Percentiles rank a stretch among this genome's conserved stretches.
Evolutionary conservation across 2,888 invertebrate species (phyloP).

Genomic region (Baccha elongata): DNA sequence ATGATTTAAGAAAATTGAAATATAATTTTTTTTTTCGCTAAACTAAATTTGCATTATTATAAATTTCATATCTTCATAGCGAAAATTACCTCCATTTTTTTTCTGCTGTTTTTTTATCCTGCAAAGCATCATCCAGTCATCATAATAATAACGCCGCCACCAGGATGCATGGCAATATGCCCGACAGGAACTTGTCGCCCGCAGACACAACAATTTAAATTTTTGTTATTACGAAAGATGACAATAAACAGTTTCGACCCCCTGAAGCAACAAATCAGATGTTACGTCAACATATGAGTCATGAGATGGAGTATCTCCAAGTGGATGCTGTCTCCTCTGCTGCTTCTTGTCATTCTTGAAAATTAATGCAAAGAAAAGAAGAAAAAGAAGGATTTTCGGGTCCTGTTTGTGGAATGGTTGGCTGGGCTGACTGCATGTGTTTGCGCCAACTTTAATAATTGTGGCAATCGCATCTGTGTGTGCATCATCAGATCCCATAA

Average conservation of each 20-base stretch:
- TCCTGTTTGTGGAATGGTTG: not conserved
- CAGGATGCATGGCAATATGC: slow-evolving; percentile 2
- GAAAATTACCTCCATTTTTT: no score
- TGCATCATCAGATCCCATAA: slow-evolving; percentile 71
- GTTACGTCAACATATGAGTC: slow-evolving; percentile 67
- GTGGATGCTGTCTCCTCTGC: slow-evolving; percentile 39
- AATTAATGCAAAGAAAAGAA: slow-evolving; percentile 24
- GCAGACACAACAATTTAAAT: slow-evolving; percentile 69
- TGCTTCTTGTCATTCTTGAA: slow-evolving; percentile 54
- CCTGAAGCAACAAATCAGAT: slow-evolving; percentile 69
- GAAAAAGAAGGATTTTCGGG: slow-evolving; percentile 12
- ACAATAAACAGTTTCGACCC: slow-evolving; percentile 65
- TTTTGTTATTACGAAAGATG: slow-evolving; percentile 60
- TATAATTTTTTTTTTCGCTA: no score
- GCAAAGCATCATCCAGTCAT: slow-evolving; percentile 1
- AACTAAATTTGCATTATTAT: no score
- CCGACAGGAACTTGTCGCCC: slow-evolving; percentile 45
- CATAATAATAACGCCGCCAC: not conserved
- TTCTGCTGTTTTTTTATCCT: not conserved
- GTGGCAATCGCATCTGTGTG: slow-evolving; percentile 65
- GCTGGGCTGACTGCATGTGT: slow-evolving; percentile 31
- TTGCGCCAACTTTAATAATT: slow-evolving; percentile 68
- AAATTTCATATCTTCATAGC: no score
- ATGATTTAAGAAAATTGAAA: no score
- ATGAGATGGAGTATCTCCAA: slow-evolving; percentile 49